Evolutionary conservation across 2,113 vertebrate species (phyloP).

Genomic region (Emydura subglobosa): DNA sequence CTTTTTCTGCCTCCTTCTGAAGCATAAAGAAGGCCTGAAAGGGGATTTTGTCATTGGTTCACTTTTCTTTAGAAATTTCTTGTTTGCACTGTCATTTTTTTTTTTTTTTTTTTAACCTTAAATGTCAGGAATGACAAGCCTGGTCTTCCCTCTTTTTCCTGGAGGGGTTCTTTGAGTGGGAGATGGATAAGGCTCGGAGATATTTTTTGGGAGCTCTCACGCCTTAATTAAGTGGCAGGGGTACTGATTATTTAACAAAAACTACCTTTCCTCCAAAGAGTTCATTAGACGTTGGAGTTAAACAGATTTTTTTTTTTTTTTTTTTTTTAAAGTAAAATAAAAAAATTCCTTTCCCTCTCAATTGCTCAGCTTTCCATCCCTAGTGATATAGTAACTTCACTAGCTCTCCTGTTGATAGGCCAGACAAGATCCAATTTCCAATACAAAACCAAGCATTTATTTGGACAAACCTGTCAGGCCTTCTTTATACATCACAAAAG

Average conservation of each 20-base stretch:
- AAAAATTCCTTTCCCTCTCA: neutral
- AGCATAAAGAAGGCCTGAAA: neutral
- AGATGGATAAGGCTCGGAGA: neutral
- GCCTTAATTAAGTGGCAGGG: neutral
- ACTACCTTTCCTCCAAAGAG: neutral
- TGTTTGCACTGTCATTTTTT: neutral
- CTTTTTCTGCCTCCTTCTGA: neutral
- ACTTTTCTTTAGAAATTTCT: neutral
- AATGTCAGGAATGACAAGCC: neutral
- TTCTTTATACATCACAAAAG: neutral
- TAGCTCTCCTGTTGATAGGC: neutral
- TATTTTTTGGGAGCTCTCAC: neutral
- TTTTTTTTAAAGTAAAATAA: neutral
- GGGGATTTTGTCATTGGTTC: fast-evolving
- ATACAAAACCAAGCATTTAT: neutral
- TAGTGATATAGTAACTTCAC: neutral
- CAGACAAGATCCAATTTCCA: neutral
- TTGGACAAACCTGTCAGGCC: neutral
- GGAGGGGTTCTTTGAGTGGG: neutral
- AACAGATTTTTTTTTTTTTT: neutral
- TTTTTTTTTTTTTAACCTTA: neutral
- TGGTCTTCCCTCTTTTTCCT: neutral
- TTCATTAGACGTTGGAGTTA: neutral
- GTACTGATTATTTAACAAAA: neutral
- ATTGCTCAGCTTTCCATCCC: neutral